These are phyloP conservation scores for Fragum whitleyi DNA, from an alignment of 2,888 invertebrate species.

Conservation along the genomic window DNA sequence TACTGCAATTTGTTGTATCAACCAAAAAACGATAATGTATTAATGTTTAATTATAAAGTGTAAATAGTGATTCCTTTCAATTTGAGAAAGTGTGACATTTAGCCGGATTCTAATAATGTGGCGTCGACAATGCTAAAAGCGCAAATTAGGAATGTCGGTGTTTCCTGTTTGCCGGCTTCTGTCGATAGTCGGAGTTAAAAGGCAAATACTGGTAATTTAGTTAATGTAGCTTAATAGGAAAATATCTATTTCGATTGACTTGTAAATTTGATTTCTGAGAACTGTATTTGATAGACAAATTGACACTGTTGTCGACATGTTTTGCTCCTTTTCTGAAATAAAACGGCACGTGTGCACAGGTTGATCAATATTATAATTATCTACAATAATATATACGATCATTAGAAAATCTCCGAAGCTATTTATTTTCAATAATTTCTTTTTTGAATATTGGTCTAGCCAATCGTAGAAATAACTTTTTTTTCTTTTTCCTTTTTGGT, in stretches of 20 bases:
- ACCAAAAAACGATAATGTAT: slow-evolving; percentile 16
- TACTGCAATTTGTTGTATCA: background rate
- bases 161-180: background rate
- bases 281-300: background rate
- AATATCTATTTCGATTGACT: slow-evolving; percentile 17
- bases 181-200: background rate
- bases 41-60: slow-evolving; percentile 22
- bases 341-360: no score
- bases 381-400: no score
- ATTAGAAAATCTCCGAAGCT: no score
- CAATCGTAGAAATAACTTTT: no score
- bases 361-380: no score
- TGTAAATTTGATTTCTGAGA: slow-evolving; percentile 24
- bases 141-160: background rate
- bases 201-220: slow-evolving; percentile 18
- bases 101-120: slow-evolving; percentile 10
- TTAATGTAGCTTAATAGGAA: slow-evolving; percentile 26
- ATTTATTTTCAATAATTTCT: no score
- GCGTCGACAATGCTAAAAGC: background rate
- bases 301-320: background rate
- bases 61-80: slow-evolving; percentile 11
- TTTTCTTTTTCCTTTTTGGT: no score
- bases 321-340: no score
- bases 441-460: no score
- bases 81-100: background rate